Base-by-base conservation (phyloP, 2,888 invertebrate species). In the Tethea ocularis region DNA sequence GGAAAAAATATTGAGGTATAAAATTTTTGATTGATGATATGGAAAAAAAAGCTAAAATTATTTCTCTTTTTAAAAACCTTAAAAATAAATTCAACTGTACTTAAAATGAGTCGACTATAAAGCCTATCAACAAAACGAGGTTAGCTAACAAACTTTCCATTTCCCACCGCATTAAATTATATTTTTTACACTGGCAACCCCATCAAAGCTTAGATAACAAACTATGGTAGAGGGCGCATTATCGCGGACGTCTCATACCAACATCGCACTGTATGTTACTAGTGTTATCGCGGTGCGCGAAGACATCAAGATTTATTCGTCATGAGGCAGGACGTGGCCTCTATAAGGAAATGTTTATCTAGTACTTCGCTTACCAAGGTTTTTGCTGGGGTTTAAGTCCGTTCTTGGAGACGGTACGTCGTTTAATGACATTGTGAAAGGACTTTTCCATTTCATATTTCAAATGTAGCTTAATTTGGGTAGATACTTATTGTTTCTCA, bases 271-370 rank as follows among this genome's bases (percentile, higher is more conserved):
- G 64, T 75, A 72, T 76, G 71, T 76, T 77, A 38, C n/a, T n/a
- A 73, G 70, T 68, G 76, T 72, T 86, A 86, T 87, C 87, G 80
- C 70, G 54, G 57, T 54, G 68, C 71, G 73, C 77, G 78, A 73
- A 80, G 85, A 86, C 87, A 86, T 87, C 87, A 78, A 86, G 88
- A 88, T 88, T 88, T 87, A 88, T 88, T 80, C 85, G 74, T 84
- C 86, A 86, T 82, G 84, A 76, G 71, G 66, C 80, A 73, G 77
- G 79, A 83, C 82, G 82, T 76, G 78, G 80, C 80, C 84, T 79
- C 76, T 78, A 76, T 71, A 73, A 80, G 85, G 87, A 87, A 88
- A 87, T 86, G 86, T 86, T 87, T 87, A 87, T 87, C 87, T 86
- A 84, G 74, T 73, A 75, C 77, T 74, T 75, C 78, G 77, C 72